These are phyloP conservation scores for Clarias batrachus DNA, from an alignment of 2,113 vertebrate genomes.

Conservation along the genomic window DNA sequence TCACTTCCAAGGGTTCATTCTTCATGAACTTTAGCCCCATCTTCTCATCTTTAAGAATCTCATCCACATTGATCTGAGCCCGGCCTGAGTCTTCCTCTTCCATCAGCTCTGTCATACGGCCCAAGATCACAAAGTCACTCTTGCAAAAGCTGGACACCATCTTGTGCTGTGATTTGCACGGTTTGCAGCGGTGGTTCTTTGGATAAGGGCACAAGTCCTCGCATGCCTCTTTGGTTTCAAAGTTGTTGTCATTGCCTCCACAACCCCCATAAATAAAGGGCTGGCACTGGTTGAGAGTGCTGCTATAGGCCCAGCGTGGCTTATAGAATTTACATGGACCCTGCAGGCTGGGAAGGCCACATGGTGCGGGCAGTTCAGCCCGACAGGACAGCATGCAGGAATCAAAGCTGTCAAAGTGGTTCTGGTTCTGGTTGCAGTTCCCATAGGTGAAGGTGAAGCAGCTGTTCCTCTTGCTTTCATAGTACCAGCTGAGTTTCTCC, in stretches of 20 bases:
- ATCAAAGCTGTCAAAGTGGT: conserved; percentile 83
- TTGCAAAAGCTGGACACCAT: conserved; percentile 95
- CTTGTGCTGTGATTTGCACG: conserved; percentile 87
- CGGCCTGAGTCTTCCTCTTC: conserved; percentile 87
- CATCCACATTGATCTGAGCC: conserved; percentile 86
- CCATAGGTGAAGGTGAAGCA: conserved; percentile 86
- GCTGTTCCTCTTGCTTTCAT: conserved; percentile 86
- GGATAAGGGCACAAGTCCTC: conserved; percentile 92
- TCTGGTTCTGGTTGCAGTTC: conserved; percentile 77
- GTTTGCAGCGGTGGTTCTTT: conserved; percentile 82
- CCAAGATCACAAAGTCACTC: conserved; percentile 92
- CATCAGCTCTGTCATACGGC: conserved; percentile 82
- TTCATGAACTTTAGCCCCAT: conserved; percentile 96
- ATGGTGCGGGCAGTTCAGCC: conserved; percentile 79
- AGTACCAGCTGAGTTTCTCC: conserved; percentile 88
- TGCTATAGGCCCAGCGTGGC: conserved; percentile 91
- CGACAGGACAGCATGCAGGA: conserved; percentile 88
- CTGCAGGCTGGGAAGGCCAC: conserved; percentile 84
- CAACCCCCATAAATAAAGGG: conserved; percentile 93
- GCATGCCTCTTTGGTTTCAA: conserved; percentile 88
- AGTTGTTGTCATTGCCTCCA: conserved; percentile 94
- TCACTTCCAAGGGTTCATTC: conserved; percentile 89
- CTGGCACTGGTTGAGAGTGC: conserved; percentile 81
- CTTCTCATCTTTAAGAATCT: conserved; percentile 96
- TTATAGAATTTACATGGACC: conserved; percentile 91